Base-by-base conservation (phyloP, 64 coral and sea anemone genomes). In the Porites australiensis region DNA sequence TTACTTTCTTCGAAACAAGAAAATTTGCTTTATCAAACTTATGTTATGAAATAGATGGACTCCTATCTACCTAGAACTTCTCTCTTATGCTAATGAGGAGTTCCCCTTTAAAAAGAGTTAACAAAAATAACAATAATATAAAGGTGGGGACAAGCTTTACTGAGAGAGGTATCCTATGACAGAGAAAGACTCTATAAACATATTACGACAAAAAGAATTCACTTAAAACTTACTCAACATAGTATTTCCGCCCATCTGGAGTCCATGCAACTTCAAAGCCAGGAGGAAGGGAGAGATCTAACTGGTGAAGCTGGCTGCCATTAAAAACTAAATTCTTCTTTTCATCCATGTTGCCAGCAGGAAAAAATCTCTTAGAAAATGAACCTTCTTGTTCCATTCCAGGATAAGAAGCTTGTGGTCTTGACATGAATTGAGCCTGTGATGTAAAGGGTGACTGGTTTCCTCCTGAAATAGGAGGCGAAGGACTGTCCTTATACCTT, bases 231-330 rank as follows among this genome's bases (percentile, higher is more conserved):
- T 94, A 99, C 98, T 99, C 98, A 61, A 99, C 90, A 37, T 96
- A 99, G 61, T 94, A 99, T 74, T 96, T 99, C 19, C 92, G 86
- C 18, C 94, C 94, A 89, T 99, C 94, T 14, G 91, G 85, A 14
- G 98, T 94, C 88, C 91, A 93, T 7, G 90, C 94, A 59, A 96
- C 94, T 88, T 87, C 83, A 92, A 95, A 99, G 5, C 94, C 86
- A 77, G 98, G 98, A 50, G 98, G 98, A 64, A 99, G 77, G 69
- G 94, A 94, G 2, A 86, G 70, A 52, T 99, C 98, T 64, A 99
- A 70, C 6, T 87, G 77, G 16, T 90, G 77, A 19, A 95, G 64
- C 13, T 77, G 59, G 63, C 70, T 87, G 11, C 74, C 82, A 58
- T 83, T 84, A 61, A 90, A 90, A 73, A 61, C 62, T 84, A 67